Conservation (phyloP, 2,113 vertebrate species). For the Cavia aperea region DNA sequence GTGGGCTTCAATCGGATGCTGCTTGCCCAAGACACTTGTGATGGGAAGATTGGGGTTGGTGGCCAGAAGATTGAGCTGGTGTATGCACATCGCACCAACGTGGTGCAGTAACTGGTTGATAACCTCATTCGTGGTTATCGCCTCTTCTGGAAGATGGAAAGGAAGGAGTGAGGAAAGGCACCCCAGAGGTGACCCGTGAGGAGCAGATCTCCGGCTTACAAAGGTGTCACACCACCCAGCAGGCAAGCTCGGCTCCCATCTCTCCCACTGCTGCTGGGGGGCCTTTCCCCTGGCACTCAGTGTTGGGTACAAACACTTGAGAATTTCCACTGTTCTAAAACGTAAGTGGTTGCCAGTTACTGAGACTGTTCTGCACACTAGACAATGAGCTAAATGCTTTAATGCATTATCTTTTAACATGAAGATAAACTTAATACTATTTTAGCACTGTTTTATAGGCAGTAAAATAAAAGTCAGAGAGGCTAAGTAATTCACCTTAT, state of each 20-base stretch:
- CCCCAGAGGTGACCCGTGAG: not conserved
- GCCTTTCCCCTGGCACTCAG: not conserved
- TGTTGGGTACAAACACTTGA: not conserved
- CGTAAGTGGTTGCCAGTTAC: not conserved
- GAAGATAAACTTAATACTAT: not conserved
- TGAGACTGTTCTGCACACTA: not conserved
- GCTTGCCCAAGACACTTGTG: slow-evolving; percentile 90
- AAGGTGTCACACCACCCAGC: not conserved
- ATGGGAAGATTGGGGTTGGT: slow-evolving; percentile 89
- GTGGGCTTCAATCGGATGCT: slow-evolving; percentile 93
- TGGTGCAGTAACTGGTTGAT: slow-evolving; percentile 98
- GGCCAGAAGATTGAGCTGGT: slow-evolving; percentile 94
- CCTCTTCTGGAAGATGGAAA: slow-evolving; percentile 82
- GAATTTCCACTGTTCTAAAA: not conserved
- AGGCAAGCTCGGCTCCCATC: not conserved
- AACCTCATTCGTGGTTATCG: slow-evolving; percentile 90
- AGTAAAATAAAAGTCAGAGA: not conserved
- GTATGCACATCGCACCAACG: slow-evolving; percentile 98
- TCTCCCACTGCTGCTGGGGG: not conserved
- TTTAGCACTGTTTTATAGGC: not conserved
- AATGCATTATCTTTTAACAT: not conserved
- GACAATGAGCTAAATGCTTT: not conserved
- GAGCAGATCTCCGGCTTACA: not conserved
- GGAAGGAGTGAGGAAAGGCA: slow-evolving; percentile 35
- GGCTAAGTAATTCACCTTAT: not conserved